A percentile compares a stretch with the other conserved stretches of the same genome.
phyloP scores from a whole-genome alignment of 2,888 invertebrate species.

The Drosophila histrio region DNA sequence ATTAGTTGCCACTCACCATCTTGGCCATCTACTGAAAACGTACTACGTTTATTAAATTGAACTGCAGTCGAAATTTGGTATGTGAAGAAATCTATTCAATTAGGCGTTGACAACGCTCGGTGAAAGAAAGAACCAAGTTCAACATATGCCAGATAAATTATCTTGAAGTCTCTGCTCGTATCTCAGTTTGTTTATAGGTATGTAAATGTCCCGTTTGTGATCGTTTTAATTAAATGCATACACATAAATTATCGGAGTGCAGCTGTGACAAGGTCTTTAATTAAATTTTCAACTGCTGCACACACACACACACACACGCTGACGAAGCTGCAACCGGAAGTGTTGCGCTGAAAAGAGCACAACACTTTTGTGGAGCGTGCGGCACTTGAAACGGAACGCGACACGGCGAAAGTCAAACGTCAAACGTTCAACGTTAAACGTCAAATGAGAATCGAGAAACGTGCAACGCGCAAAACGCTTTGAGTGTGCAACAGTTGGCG shows the following conservation, averaged over 20 bases:
- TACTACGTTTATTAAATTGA: conserved; percentile 1
- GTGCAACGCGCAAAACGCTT: conserved; percentile 1
- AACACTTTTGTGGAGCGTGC: conserved; percentile 52
- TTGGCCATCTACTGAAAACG: not conserved
- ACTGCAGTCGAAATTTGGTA: conserved; percentile 31
- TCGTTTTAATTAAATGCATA: conserved; percentile 70
- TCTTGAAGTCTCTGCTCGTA: conserved; percentile 29
- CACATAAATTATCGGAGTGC: conserved; percentile 66
- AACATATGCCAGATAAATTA: conserved; percentile 61
- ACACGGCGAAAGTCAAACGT: conserved; percentile 52
- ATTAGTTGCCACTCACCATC: conserved; percentile 27
- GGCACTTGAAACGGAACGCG: conserved; percentile 45
- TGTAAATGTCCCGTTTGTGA: conserved; percentile 66
- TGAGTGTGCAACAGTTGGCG: conserved; percentile 69
- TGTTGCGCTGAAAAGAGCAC: conserved; percentile 65
- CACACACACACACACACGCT: conserved; percentile 1
- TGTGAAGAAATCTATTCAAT: conserved; percentile 56
- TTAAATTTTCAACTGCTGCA: conserved; percentile 51
- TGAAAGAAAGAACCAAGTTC: conserved; percentile 13
- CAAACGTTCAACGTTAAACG: conserved; percentile 19
- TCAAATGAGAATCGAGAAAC: not conserved
- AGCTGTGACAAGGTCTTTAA: conserved; percentile 66
- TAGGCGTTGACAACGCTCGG: conserved; percentile 41
- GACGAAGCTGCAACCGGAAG: conserved; percentile 27
- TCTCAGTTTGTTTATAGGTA: conserved; percentile 34